Conservation (phyloP, 2,888 invertebrate genomes). For the Patella pellucida region DNA sequence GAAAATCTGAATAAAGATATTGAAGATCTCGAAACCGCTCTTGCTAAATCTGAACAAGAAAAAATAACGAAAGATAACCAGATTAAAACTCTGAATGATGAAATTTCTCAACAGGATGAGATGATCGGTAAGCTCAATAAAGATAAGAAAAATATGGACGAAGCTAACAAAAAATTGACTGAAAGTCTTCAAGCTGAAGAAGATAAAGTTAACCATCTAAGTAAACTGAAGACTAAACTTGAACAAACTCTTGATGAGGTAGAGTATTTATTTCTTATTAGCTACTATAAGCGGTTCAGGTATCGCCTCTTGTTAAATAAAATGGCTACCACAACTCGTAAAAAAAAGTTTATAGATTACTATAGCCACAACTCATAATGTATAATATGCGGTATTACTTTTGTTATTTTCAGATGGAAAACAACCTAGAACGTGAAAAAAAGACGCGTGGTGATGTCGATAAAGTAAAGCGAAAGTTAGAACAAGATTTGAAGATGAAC, state of each 20-base stretch:
- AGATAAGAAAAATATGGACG: constrained; percentile 97
- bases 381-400: no score
- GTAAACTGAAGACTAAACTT: constrained; percentile 98
- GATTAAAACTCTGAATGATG: constrained; percentile 84
- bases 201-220: constrained; percentile 99
- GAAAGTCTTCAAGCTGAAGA: constrained; percentile 82
- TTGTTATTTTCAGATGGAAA: constrained; percentile 78
- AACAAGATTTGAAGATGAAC: constrained; percentile 91
- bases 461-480: constrained; percentile 97
- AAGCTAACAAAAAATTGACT: constrained; percentile 72
- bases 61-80: constrained; percentile 98
- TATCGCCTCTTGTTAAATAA: no score
- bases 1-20: constrained; percentile 96
- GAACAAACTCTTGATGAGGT: constrained; percentile 95
- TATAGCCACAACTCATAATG: no score
- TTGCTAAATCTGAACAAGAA: constrained; percentile 84
- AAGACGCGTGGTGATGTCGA: constrained; percentile 96
- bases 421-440: constrained; percentile 98
- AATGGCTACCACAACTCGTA: background rate
- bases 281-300: no score
- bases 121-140: constrained; percentile 99
- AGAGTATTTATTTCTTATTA: constrained; percentile 10
- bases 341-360: background rate
- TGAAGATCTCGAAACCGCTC: constrained; percentile 93
- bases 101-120: constrained; percentile 97